These are phyloP conservation scores for Neuroscelio doddi DNA, from an alignment of 2,888 invertebrate genomes.

Conservation along the genomic window DNA sequence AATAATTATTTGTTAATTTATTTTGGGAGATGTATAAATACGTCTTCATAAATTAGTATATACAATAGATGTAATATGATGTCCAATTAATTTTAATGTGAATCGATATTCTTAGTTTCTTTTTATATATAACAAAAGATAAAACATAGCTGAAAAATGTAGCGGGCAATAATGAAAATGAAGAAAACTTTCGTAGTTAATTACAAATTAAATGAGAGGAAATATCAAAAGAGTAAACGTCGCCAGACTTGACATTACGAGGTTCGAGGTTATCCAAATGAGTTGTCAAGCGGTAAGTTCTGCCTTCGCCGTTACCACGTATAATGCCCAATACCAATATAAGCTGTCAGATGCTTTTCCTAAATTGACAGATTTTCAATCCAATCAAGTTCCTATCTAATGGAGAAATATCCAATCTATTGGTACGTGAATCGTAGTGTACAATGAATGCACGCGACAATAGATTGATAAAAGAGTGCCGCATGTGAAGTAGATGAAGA, in stretches of 20 bases:
- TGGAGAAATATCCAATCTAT: constrained; percentile 70
- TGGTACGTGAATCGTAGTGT: constrained; percentile 57
- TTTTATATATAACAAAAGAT: no score
- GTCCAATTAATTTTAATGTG: neutral
- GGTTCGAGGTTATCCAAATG: constrained; percentile 60
- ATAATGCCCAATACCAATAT: constrained; percentile 69
- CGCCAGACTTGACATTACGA: constrained; percentile 49
- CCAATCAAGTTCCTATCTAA: constrained; percentile 71
- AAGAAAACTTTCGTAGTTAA: constrained; percentile 42
- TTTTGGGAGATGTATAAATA: no score
- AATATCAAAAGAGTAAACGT: constrained; percentile 53
- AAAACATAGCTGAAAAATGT: constrained; percentile 30
- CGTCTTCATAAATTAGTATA: neutral
- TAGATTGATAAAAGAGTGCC: constrained; percentile 40
- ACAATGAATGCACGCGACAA: constrained; percentile 40
- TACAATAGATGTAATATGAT: neutral
- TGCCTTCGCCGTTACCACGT: constrained; percentile 60
- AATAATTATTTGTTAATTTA: no score
- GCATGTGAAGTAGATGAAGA: constrained; percentile 42
- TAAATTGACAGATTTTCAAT: constrained; percentile 72
- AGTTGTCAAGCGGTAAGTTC: constrained; percentile 65
- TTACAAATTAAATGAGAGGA: constrained; percentile 52
- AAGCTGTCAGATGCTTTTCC: constrained; percentile 69
- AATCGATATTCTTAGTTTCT: no score
- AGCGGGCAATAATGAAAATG: constrained; percentile 33